Base-by-base conservation (phyloP, 2,797 vertebrate genomes). In the Leptatherina wallacei region DNA sequence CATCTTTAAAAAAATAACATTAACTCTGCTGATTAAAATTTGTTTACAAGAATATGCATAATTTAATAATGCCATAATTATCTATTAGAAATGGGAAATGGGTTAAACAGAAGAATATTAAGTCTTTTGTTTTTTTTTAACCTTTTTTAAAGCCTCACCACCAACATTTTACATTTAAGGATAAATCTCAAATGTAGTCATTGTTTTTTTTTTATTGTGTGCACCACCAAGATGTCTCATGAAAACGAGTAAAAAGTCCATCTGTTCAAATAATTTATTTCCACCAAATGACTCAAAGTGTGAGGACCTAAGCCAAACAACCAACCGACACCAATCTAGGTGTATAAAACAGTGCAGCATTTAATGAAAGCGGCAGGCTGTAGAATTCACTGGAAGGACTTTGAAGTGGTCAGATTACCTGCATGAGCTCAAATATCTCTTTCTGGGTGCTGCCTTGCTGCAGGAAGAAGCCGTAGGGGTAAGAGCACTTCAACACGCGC, bases 341-440 rank as follows among this genome's bases (percentile, higher is more conserved):
- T 47, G 38, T 60, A 52, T 66, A 0, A 58, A 10, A 33, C 20
- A 65, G 65, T 77, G 54, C 16, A 59, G 24, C 20, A 36, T 62
- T 36, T 47, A 63, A 60, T 51, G 61, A 62, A n/a, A 51, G 24
- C 11, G 52, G 54, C 24, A 13, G 30, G 27, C 42, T 64, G 20
- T 24, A 13, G 4, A 47, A 32, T 36, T 67, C 8, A 54, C 44
- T 49, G 32, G 6, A 24, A 38, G 44, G 18, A 13, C 9, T 70
- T 30, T 47, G 29, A 38, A n/a, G 35, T 55, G 38, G 27, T 62
- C 44, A 63, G 65, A 89, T 83, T 94, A 99, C 98, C 97, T 99
- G 98, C 98, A 99, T 99, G 88, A 99, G 96, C 94, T 99, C 98
- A 95, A 98, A 99, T 91, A 99, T 99, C 94, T 99, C 98, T 87